Percentiles rank a stretch among this genome's conserved stretches.
Evolutionary conservation across 35 echinoderm and acorn worm species (phyloP).

Genomic region (Chiridota heheva): DNA sequence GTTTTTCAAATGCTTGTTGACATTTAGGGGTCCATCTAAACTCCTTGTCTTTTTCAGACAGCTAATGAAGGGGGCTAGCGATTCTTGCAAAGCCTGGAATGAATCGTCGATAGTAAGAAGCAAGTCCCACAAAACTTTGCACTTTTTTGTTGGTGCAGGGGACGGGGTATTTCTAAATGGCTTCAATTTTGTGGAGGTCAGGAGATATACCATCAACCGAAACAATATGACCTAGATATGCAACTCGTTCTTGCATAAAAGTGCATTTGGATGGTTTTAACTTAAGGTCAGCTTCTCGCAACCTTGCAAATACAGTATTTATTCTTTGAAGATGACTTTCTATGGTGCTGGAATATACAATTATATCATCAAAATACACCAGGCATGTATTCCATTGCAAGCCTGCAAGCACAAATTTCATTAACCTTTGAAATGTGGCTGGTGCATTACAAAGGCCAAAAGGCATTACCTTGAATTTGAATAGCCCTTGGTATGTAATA

Average conservation of each 20-base stretch:
- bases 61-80: not conserved
- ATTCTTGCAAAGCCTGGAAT: too few relatives aligned
- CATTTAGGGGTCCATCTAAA: slow-evolving; percentile 20
- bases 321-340: not conserved
- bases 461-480: too few relatives aligned
- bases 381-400: slow-evolving; percentile 47
- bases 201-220: too few relatives aligned
- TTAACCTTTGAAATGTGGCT: slow-evolving; percentile 58
- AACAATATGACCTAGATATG: too few relatives aligned
- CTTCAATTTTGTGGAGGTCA: too few relatives aligned
- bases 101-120: too few relatives aligned
- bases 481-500: too few relatives aligned
- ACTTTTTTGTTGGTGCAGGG: too few relatives aligned
- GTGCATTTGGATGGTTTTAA: too few relatives aligned
- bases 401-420: slow-evolving; percentile 40
- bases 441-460: slow-evolving; percentile 66
- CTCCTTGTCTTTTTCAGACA: not conserved
- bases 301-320: not conserved
- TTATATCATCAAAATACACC: slow-evolving; percentile 41
- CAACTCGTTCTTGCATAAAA: too few relatives aligned
- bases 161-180: slow-evolving; percentile 3
- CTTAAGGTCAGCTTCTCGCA: not conserved
- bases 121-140: too few relatives aligned
- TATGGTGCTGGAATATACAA: not conserved
- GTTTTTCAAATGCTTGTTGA: too few relatives aligned